Evolutionary conservation across 2,888 invertebrate species (phyloP), one percentile per base, ranked within the genome.

Genomic region (Agrotis exclamationis): DNA sequence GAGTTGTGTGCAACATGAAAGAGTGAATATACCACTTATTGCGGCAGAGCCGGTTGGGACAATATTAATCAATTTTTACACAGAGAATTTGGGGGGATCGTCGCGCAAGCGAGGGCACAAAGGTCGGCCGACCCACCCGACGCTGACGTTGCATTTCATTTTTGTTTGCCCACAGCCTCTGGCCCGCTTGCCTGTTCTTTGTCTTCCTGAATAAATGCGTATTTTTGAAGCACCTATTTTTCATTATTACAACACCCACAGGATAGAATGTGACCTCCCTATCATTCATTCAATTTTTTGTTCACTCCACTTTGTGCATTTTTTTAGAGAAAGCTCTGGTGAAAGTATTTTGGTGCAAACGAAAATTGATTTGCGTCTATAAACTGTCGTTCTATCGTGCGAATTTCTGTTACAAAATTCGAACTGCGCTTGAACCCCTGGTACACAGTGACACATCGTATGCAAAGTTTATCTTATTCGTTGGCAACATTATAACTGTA

Each of bases 21-120:
- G 86, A 89, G 88, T 87, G 89, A 89, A 87, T 88, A 88, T 88
- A 89, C 88, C 91, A 90, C 90, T 92, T 91, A 92, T 89, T 88
- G 89, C 89, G 89, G 89, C 87, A 87, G 86, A 90, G 87, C 89
- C 87, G 87, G 89, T 88, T 85, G 89, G 91, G 91, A 90, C 91
- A 91, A 92, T 93, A 94, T 94, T 94, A 94, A 95, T 94, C 93
- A 94, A 93, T 94, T 94, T 94, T 93, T 92, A 92, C 92, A 92
- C 86, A 91, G 90, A 89, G 90, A 90, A 90, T 93, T 94, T 92
- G 84, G 89, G 89, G 90, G 89, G 90, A 91, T 88, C 89, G 89
- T 86, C 88, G 90, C 87, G 86, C 87, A 73, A 83, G 85, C 84
- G 87, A 85, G 86, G 89, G 88, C 89, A 93, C 91, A 94, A 93